These are phyloP conservation scores for Propithecus perrieri DNA, from an alignment of 2,797 vertebrate genomes.

Conservation along the genomic window DNA sequence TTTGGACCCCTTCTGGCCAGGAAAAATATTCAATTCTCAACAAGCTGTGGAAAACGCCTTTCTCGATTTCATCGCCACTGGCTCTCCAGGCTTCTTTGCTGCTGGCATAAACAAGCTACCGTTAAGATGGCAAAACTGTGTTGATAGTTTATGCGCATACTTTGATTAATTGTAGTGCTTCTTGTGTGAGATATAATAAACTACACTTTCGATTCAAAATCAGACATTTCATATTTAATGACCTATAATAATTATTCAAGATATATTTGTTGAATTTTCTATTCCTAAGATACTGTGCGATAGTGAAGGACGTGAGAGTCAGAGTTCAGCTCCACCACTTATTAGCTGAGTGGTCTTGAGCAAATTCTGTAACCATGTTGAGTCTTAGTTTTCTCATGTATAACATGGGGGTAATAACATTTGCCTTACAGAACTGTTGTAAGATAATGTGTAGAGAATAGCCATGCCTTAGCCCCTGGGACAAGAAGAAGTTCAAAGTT, in stretches of 20 bases:
- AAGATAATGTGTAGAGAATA: background rate
- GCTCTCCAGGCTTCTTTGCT: too few species aligned
- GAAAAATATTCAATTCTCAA: too few species aligned
- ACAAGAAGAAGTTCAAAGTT: conserved; percentile 25
- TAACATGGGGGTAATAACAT: background rate
- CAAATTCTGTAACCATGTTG: background rate
- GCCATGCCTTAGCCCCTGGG: background rate
- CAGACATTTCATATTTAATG: too few species aligned
- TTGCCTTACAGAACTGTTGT: background rate
- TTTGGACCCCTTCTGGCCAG: too few species aligned
- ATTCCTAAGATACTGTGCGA: background rate
- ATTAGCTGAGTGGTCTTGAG: background rate
- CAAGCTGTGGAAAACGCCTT: too few species aligned
- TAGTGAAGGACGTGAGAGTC: background rate
- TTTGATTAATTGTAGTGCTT: too few species aligned
- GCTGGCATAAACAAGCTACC: too few species aligned
- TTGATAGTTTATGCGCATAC: too few species aligned
- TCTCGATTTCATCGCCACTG: too few species aligned
- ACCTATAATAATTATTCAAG: background rate
- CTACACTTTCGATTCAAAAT: too few species aligned
- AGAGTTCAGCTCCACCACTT: background rate
- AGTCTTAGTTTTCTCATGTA: conserved; percentile 1
- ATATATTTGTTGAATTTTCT: background rate
- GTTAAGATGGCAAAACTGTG: too few species aligned
- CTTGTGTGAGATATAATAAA: too few species aligned